Percentiles rank a stretch among this genome's conserved stretches.
These are phyloP conservation scores for Chloebia gouldiae DNA, from an alignment of 2,113 vertebrate genomes.

Conservation along the genomic window DNA sequence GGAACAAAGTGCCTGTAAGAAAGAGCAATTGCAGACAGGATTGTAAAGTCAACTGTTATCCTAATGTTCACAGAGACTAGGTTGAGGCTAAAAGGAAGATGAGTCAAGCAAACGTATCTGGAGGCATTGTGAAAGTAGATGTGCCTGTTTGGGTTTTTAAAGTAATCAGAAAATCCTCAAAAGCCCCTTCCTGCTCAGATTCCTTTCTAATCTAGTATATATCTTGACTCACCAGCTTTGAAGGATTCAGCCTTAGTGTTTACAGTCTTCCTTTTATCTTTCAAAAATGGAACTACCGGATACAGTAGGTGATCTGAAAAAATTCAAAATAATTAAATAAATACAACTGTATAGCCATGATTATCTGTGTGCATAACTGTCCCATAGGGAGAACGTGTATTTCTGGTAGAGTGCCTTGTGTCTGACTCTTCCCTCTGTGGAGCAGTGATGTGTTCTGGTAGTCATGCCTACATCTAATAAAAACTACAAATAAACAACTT, in stretches of 20 bases:
- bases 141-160: accelerated
- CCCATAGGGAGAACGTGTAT: neutral
- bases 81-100: neutral
- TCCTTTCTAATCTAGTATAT: neutral
- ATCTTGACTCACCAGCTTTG: neutral
- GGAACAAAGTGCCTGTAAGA: neutral
- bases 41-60: neutral
- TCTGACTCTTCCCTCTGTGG: neutral
- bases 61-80: neutral
- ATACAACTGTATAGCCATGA: neutral
- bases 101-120: accelerated
- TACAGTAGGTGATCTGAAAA: neutral
- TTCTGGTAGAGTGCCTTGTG: neutral
- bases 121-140: neutral
- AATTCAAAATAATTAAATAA: slow-evolving; percentile 16
- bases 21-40: neutral
- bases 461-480: neutral
- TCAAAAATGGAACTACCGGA: neutral
- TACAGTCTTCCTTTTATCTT: neutral
- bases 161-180: neutral
- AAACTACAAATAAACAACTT: neutral
- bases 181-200: neutral
- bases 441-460: neutral
- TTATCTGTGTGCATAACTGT: neutral
- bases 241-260: neutral